Base-by-base conservation (phyloP, 2,797 vertebrate genomes). In the Parambassis ranga region DNA sequence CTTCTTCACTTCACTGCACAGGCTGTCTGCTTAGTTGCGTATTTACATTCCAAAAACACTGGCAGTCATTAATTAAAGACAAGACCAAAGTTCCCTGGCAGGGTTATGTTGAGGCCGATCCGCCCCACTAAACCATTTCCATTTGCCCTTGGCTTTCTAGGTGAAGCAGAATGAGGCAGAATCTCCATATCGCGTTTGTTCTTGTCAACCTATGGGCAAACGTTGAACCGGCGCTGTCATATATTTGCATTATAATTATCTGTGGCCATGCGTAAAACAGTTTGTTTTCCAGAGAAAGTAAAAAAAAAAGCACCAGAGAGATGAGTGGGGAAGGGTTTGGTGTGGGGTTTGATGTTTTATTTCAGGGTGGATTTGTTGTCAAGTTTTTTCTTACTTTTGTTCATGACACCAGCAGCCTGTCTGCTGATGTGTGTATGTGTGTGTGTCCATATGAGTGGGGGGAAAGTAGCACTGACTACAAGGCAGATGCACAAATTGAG, bases 211-310 rank as follows among this genome's bases (percentile, higher is more conserved):
- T 87, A 85, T 84, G 81, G 79, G 85, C 85, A 77, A 77, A 80
- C 51, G 42, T 64, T 82, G 77, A 81, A 82, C 60, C 53, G 33
- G 65, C 18, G 3, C 76, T 65, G 74, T 83, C 82, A 86, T 79
- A 88, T 71, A 88, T 90, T 91, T 91, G 85, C 87, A 90, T 90
- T 74, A 57, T 86, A 90, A 91, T 90, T 86, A 75, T 48, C 71
- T 53, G 48, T 64, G 64, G 38, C 49, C 60, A 60, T 49, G 78
- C 38, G 51, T 79, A 50, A 81, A 86, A 42, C 53, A 27, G 51
- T 58, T 37, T 61, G 44, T 73, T 67, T 84, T 44, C 59, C 62
- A 56, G 38, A 13, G 30, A 63, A 71, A 60, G 14, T 23, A 24
- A 70, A 79, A 66, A 59, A 24, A 70, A 79, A 66, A 59, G 37